These are phyloP conservation scores for Tenualosa ilisha DNA, from an alignment of 2,797 vertebrate species.

Conservation along the genomic window DNA sequence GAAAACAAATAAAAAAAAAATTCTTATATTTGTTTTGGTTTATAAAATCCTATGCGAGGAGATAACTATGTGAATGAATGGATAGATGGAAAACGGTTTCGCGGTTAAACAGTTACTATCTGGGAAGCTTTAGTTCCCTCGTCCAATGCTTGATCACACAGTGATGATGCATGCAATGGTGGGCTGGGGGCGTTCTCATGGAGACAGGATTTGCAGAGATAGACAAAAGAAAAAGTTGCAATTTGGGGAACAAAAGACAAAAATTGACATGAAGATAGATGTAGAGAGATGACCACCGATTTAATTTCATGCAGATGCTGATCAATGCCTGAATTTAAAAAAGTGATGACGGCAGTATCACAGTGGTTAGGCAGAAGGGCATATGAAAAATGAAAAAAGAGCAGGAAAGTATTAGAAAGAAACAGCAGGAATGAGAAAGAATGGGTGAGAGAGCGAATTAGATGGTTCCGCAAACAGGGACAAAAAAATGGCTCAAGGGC, in stretches of 20 bases:
- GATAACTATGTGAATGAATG: too few relatives aligned
- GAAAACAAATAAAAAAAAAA: too few relatives aligned
- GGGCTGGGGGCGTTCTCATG: background rate
- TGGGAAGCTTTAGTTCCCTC: too few relatives aligned
- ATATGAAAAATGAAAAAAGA: background rate
- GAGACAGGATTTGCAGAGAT: background rate
- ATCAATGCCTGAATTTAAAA: constrained; percentile 41
- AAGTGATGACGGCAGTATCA: constrained; percentile 34
- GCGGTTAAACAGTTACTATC: background rate
- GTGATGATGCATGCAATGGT: background rate
- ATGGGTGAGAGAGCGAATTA: background rate
- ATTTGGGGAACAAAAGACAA: background rate
- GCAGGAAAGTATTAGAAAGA: background rate
- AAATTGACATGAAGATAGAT: background rate
- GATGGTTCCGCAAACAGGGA: background rate
- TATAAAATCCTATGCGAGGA: too few relatives aligned
- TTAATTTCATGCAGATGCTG: constrained; percentile 4
- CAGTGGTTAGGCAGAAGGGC: constrained; percentile 4
- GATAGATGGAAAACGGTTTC: too few relatives aligned
- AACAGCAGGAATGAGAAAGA: constrained; percentile 16
- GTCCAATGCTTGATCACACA: too few relatives aligned
- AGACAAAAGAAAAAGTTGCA: background rate
- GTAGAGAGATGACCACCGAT: background rate
- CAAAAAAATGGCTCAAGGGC: constrained; percentile 17
- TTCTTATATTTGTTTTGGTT: too few relatives aligned